Conservation (phyloP, 2,113 vertebrate genomes). For the Nymphicus hollandicus region DNA sequence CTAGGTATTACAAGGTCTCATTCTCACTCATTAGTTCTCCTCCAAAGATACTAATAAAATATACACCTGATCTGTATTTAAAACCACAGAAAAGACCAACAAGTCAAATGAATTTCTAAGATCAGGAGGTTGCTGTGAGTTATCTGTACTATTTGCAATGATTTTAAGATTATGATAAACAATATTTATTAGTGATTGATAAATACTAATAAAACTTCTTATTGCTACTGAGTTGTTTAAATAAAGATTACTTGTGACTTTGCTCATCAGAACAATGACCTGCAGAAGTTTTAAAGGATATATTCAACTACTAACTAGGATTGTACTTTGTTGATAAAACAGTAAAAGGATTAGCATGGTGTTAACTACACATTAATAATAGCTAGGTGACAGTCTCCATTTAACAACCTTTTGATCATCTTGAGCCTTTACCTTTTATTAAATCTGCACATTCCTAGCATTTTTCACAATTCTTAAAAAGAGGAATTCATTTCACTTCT, state of each 20-base stretch:
- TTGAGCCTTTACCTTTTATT: neutral
- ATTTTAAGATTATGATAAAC: constrained; percentile 15
- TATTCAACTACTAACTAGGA: neutral
- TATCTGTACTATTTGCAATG: neutral
- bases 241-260: neutral
- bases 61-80: neutral
- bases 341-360: neutral
- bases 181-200: neutral
- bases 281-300: neutral
- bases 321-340: neutral
- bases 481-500: neutral
- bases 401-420: neutral
- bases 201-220: neutral
- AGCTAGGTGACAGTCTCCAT: neutral
- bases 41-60: constrained; percentile 3
- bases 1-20: neutral
- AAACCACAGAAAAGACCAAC: neutral
- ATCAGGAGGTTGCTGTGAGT: neutral
- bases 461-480: neutral
- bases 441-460: neutral
- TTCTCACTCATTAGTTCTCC: neutral
- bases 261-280: neutral
- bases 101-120: constrained; percentile 15
- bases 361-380: neutral
- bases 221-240: neutral